Evolutionary conservation across 2,888 invertebrate species (phyloP).

Genomic region (Druceiella hillmani): DNA sequence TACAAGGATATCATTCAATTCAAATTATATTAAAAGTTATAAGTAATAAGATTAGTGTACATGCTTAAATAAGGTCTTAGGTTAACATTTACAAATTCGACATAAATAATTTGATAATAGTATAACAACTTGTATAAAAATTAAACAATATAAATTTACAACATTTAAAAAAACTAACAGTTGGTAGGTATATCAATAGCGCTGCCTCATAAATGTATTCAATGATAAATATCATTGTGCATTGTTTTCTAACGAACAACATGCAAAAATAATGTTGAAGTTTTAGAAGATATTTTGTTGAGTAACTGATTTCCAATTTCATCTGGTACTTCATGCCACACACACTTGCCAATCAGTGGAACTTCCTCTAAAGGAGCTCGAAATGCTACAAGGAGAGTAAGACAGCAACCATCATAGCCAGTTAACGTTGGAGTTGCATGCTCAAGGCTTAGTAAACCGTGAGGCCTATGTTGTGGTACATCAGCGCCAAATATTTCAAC

Average conservation of each 20-base stretch:
- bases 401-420: slow-evolving; percentile 67
- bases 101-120: no score
- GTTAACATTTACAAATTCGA: no score
- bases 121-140: no score
- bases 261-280: slow-evolving; percentile 75
- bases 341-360: slow-evolving; percentile 80
- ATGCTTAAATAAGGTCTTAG: no score
- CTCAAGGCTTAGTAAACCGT: slow-evolving; percentile 74
- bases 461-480: slow-evolving; percentile 76
- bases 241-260: slow-evolving; percentile 71
- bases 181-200: no score
- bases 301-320: slow-evolving; percentile 64
- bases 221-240: no score
- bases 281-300: slow-evolving; percentile 61
- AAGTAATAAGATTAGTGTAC: no score
- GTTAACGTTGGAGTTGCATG: slow-evolving; percentile 40
- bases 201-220: no score
- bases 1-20: no score
- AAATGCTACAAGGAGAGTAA: slow-evolving; percentile 79
- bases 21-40: no score
- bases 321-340: slow-evolving; percentile 77
- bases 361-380: slow-evolving; percentile 82
- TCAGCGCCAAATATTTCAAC: slow-evolving; percentile 86
- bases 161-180: no score
- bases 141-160: no score